Base-by-base conservation (phyloP, 1,140 invertebrate species). In the Drosophila littoralis region DNA sequence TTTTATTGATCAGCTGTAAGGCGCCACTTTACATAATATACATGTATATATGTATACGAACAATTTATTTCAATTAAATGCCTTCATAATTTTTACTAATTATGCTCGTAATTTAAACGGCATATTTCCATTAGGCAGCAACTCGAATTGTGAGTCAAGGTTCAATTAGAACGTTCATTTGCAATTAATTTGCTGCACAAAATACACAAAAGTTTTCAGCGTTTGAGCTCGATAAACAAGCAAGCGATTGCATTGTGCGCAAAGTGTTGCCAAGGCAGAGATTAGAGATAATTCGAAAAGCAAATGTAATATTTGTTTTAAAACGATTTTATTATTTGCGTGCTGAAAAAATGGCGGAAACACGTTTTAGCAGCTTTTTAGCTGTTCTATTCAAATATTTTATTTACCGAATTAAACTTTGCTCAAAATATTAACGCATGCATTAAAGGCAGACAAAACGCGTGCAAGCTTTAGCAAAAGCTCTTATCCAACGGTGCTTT, bases 291-390 rank as follows among this genome's bases (percentile, higher is more conserved):
- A 70, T 63, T 63, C 9, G 1, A 32, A 65, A 57, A 22, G 48
- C 35, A 65, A 55, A 57, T 12, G 1, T 45, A 32, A 10, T 35
- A 28, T 36, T 69, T 2, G 38, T 46, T 54, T 10, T 36, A 46
- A 75, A 63, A 46, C 55, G 74, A 55, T 66, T 74, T 69, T 77
- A 50, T 69, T 79, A 88, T 75, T 79, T 71, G 46, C 46, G 12
- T 71, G 79, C 58, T 57, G 79, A 77, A 72, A 72, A 50, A 46
- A 52, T 73, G 35, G 46, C 58, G 43, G 61, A 74, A 77, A 59
- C 70, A 78, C 66, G 73, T 73, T 90, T 42, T 36, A 35, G 9
- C 7, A 45, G 35, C 35, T 38, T 33, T 40, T 57, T 54, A 51
- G 55, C 55, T 10, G 1, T 12, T 59, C n/a, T 17, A 12, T 46